These are phyloP conservation scores for Trialeurodes vaporariorum DNA, from an alignment of 1,140 invertebrate species.

Conservation along the genomic window DNA sequence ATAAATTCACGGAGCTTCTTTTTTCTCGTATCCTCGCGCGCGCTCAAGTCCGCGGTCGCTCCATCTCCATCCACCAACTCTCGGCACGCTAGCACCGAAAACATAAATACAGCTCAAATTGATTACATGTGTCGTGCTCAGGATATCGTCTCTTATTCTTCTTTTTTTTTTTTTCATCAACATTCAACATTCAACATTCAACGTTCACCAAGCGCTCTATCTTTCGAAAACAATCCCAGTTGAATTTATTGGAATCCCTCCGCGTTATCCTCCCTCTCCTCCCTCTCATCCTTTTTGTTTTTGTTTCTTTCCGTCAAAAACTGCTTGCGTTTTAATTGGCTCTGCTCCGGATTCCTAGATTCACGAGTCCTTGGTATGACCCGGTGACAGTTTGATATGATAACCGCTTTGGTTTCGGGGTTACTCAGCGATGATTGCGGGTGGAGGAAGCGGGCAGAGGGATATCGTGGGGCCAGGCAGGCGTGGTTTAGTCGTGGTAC, in stretches of 20 bases:
- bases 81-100: not conserved
- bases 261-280: too few relatives aligned
- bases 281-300: too few relatives aligned
- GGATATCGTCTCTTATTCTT: too few relatives aligned
- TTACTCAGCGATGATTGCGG: not conserved
- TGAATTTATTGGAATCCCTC: not conserved
- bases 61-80: too few relatives aligned
- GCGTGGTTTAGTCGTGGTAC: too few relatives aligned
- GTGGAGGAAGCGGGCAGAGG: not conserved
- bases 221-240: not conserved
- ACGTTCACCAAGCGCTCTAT: too few relatives aligned
- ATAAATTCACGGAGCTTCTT: too few relatives aligned
- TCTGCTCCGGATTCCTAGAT: not conserved
- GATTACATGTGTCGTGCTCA: not conserved
- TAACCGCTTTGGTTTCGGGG: not conserved
- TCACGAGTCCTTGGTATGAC: not conserved
- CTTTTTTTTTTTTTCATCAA: too few relatives aligned
- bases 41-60: too few relatives aligned
- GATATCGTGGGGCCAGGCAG: not conserved
- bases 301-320: not conserved
- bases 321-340: not conserved
- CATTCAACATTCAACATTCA: too few relatives aligned
- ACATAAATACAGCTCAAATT: not conserved
- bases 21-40: too few relatives aligned
- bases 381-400: not conserved